phyloP scores from a whole-genome alignment of 2,797 vertebrate genomes.

The Otolemur crassicaudatus region DNA sequence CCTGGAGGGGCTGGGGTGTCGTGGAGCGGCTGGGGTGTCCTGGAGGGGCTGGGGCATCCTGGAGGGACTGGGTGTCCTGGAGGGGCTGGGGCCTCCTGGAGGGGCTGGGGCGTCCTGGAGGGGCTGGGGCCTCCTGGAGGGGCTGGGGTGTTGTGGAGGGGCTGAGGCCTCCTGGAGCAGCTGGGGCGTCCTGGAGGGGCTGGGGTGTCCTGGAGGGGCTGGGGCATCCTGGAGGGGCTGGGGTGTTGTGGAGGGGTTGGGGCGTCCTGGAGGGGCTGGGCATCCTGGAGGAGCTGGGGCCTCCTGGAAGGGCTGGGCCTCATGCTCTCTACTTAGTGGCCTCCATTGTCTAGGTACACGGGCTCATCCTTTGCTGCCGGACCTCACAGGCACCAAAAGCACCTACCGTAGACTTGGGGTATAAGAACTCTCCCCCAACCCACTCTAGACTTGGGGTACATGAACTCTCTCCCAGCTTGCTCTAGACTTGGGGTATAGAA shows the following conservation, averaged over 20 bases:
- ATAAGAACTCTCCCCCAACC: neutral
- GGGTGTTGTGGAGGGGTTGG: no score
- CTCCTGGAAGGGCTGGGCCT: accelerated
- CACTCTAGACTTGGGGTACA: neutral
- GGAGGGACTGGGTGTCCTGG: accelerated
- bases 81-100: accelerated
- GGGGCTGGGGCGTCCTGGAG: accelerated
- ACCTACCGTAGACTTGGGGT: neutral
- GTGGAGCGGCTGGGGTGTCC: accelerated
- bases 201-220: no score
- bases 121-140: neutral
- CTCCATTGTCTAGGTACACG: no score
- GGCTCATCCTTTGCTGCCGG: accelerated
- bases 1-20: accelerated
- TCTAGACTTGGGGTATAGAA: neutral
- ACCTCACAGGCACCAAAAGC: no score
- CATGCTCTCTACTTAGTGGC: no score
- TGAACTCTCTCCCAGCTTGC: no score
- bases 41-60: accelerated
- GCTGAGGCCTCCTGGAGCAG: no score
- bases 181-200: no score
- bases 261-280: accelerated
- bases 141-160: no score
- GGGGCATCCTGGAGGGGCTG: no score
- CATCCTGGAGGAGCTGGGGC: accelerated